Conservation (phyloP, 2,888 invertebrate species). For the Lasioglossum oenotherae region DNA sequence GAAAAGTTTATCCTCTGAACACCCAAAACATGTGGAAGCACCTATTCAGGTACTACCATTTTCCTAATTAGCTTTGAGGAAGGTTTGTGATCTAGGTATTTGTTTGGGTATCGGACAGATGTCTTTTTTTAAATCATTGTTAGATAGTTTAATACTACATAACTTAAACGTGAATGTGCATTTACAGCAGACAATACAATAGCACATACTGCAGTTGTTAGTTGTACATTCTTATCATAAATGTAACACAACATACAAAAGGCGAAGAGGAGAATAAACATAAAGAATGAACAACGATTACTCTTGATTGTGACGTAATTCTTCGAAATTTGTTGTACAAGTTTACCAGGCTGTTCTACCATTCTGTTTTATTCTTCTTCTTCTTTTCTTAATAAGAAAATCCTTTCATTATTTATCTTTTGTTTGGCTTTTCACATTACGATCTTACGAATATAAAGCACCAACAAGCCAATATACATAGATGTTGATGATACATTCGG, state of each 20-base stretch:
- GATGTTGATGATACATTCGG: not conserved
- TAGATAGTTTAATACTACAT: conserved; percentile 55
- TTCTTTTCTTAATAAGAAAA: not conserved
- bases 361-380: conserved; percentile 6
- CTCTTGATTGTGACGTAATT: not conserved
- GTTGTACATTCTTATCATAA: conserved; percentile 15
- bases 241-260: not conserved
- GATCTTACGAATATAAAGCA: not conserved
- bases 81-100: conserved; percentile 42
- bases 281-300: not conserved
- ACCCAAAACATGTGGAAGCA: conserved; percentile 76
- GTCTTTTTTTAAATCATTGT: conserved; percentile 28
- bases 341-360: not conserved
- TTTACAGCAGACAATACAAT: conserved; percentile 19
- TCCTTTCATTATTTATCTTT: not conserved
- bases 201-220: conserved; percentile 3
- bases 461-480: not conserved
- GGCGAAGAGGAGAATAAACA: not conserved
- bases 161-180: conserved; percentile 47
- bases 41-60: conserved; percentile 79
- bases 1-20: conserved; percentile 72
- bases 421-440: not conserved
- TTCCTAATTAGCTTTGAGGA: conserved; percentile 44
- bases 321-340: not conserved
- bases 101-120: conserved; percentile 27